Base-by-base conservation (phyloP, 2,797 vertebrate genomes). In the Remorina albescens region DNA sequence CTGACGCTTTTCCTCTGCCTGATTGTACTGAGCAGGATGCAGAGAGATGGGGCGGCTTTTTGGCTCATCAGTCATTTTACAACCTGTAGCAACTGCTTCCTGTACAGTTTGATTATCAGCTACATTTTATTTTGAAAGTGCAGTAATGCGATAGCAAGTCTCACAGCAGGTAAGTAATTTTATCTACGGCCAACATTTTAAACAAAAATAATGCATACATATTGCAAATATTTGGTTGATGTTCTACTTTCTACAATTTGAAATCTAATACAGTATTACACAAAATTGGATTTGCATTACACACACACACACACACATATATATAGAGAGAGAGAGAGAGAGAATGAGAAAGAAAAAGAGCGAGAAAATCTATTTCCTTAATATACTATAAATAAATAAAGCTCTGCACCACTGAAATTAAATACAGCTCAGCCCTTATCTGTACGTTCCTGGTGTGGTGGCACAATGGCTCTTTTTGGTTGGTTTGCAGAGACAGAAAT, bases 1-100 rank as follows among this genome's bases (percentile, higher is more conserved):
- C 79, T 87, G 87, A 87, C 53, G 69, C 81, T 78, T 78, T 91
- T 92, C 93, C 88, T 85, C 77, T 90, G 88, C 89, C 89, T 90
- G 90, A 78, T 46, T 51, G n/a, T 32, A 21, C 44, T 12, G 49
- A 82, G 73, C 89, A 93, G 88, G 89, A 92, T 83, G 80, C 87
- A 60, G 72, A 71, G 57, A 70, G 51, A 56, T 60, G 49, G 28
- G 37, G 39, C 30, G 32, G 59, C 70, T 56, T 16, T n/a, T 5
- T 41, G 26, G 12, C 66, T 71, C 71, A 71, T 81, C 80, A 60
- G 26, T 83, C 65, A 63, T 19, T 76, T 63, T 30, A 71, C 39
- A 55, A 66, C 16, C 49, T 28, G 67, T 4, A 37, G 37, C 25
- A 51, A 71, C 49, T 0, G 59, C 53, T 77, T 82, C 72, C 79